Base-by-base conservation (phyloP, 2,888 invertebrate species). In the Cotesia congregata region DNA sequence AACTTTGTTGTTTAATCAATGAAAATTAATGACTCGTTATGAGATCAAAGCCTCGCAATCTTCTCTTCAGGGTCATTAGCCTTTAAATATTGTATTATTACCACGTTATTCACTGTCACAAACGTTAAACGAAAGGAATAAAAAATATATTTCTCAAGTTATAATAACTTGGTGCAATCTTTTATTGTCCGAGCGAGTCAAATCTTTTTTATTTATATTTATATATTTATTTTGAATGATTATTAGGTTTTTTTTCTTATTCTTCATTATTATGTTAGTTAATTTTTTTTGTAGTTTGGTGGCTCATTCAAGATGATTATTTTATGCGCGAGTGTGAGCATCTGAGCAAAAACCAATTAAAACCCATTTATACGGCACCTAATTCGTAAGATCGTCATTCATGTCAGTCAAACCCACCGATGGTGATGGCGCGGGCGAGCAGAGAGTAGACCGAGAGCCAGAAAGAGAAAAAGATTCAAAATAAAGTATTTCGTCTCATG, bases 331-430 rank as follows among this genome's bases (percentile, higher is more conserved):
- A 59, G 75, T 50, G 50, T 50, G 50, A 61, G 9, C 40, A 74
- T 70, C 71, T 67, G 65, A 50, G 65, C 76, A 78, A 80, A 82
- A 79, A 85, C 83, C 86, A 87, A 88, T 87, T 88, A 88, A 87
- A 87, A 85, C 81, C 82, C 86, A 88, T 86, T 88, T 86, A 86
- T 84, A 84, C 84, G 82, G 81, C 83, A 84, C 81, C 85, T 77
- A 59, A 77, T 67, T 73, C 85, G 85, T 84, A 84, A 83, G 83
- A 86, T 88, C 83, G 83, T 85, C 83, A 71, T 78, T 84, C 83
- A 83, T 79, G 84, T 84, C 83, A 82, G 65, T 73, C 59, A 73
- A 7, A 38, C 30, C 59, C 73, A 50, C 50, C 50, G 50, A 50
- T 50, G 50, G 50, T 12, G 12, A 50, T 50, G 50, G 50, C 50